phyloP scores from a whole-genome alignment of 2,797 vertebrate genomes.

The Luscinia luscinia region DNA sequence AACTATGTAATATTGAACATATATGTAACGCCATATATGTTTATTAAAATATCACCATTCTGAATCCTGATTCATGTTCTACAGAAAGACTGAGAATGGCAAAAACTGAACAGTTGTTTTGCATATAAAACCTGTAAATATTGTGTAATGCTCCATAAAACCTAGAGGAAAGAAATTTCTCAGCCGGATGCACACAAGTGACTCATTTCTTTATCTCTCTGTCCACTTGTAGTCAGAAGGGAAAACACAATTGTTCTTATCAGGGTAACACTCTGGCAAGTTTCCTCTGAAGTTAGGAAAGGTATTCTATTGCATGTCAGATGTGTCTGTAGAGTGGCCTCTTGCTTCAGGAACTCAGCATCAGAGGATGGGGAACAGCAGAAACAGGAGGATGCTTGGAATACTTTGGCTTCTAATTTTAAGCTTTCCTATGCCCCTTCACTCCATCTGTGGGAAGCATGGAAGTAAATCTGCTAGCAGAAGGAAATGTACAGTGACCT shows the following conservation, averaged over 20 bases:
- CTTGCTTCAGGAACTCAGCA: neutral
- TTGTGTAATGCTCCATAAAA: neutral
- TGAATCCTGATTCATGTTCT: neutral
- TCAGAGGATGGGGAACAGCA: neutral
- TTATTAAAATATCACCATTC: neutral
- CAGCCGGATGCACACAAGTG: neutral
- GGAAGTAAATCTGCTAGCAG: neutral
- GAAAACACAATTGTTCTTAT: conserved; percentile 28
- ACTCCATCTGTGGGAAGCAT: neutral
- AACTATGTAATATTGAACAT: neutral
- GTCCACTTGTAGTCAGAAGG: neutral
- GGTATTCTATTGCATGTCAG: neutral
- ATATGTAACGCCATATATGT: neutral
- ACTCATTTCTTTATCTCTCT: conserved; percentile 22
- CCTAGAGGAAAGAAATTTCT: neutral
- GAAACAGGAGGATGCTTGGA: neutral
- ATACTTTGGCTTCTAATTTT: neutral
- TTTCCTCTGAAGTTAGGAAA: conserved; percentile 12
- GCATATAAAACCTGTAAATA: neutral
- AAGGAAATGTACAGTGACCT: neutral
- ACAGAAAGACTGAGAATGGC: neutral
- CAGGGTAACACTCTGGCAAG: neutral
- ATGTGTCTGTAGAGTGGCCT: neutral
- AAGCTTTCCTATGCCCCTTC: neutral
- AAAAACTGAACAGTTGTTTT: neutral